phyloP scores from a whole-genome alignment of 2,113 vertebrate species.

The Aviceda subcristata region DNA sequence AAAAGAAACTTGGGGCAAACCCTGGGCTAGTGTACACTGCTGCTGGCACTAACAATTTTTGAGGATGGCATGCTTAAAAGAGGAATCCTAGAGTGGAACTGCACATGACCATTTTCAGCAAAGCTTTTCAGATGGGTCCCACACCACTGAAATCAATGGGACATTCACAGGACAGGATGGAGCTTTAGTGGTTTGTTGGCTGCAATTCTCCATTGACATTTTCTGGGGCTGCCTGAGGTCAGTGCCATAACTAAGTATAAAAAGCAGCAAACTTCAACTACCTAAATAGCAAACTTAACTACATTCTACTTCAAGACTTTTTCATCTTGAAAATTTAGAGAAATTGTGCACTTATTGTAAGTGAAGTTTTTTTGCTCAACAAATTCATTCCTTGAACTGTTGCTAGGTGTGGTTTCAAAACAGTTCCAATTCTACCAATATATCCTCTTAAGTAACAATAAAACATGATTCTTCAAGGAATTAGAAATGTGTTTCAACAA shows the following conservation, averaged over 20 bases:
- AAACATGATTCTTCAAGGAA: conserved; percentile 48
- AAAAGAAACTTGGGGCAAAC: neutral
- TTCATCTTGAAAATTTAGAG: neutral
- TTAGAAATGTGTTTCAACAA: conserved; percentile 57
- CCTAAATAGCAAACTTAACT: neutral
- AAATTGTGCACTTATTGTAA: neutral
- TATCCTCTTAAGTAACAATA: conserved; percentile 55
- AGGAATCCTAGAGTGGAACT: neutral
- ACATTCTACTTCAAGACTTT: neutral
- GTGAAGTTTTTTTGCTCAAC: neutral
- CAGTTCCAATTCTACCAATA: conserved; percentile 39
- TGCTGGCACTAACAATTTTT: neutral
- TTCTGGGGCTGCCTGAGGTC: conserved; percentile 17
- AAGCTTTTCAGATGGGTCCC: neutral
- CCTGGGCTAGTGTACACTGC: neutral
- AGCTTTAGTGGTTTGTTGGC: conserved; percentile 33
- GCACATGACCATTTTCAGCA: neutral
- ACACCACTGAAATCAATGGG: neutral
- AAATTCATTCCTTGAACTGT: neutral
- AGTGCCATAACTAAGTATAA: neutral
- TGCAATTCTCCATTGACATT: neutral
- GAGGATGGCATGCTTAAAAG: neutral
- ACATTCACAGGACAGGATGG: conserved; percentile 37
- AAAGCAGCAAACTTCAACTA: neutral
- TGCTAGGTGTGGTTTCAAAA: conserved; percentile 67